Percentiles rank a stretch among this genome's conserved stretches.
These are phyloP conservation scores for Accipiter superciliosus DNA, from an alignment of 2,797 vertebrate species.

Conservation along the genomic window DNA sequence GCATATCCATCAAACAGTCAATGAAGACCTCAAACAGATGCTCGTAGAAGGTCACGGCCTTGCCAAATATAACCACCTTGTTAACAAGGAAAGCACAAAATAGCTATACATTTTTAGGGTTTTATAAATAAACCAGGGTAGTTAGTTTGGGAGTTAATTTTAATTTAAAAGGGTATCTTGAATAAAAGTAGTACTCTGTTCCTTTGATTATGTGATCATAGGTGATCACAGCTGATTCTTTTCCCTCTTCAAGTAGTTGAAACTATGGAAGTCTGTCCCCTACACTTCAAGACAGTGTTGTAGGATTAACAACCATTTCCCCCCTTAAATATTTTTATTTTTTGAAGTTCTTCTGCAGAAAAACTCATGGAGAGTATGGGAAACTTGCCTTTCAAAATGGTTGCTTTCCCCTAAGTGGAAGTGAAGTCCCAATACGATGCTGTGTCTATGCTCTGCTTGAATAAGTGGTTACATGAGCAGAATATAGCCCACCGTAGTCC, in stretches of 20 bases:
- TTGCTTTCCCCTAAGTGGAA: neutral
- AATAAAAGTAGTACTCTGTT: neutral
- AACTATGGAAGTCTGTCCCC: neutral
- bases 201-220: neutral
- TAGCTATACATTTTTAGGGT: neutral
- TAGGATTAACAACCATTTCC: neutral
- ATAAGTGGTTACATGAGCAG: neutral
- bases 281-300: neutral
- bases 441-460: neutral
- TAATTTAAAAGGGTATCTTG: neutral
- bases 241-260: neutral
- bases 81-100: neutral
- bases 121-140: neutral
- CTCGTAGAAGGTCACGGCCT: neutral
- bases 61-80: neutral
- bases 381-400: neutral
- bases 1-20: neutral
- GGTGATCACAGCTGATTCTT: neutral
- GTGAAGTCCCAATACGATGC: fast-evolving
- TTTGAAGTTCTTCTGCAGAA: neutral
- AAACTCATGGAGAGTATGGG: neutral
- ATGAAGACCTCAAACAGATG: neutral
- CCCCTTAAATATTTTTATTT: neutral
- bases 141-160: neutral
- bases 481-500: neutral